These are phyloP conservation scores for Ciconia maguari DNA, from an alignment of 2,113 vertebrate species.

Conservation along the genomic window DNA sequence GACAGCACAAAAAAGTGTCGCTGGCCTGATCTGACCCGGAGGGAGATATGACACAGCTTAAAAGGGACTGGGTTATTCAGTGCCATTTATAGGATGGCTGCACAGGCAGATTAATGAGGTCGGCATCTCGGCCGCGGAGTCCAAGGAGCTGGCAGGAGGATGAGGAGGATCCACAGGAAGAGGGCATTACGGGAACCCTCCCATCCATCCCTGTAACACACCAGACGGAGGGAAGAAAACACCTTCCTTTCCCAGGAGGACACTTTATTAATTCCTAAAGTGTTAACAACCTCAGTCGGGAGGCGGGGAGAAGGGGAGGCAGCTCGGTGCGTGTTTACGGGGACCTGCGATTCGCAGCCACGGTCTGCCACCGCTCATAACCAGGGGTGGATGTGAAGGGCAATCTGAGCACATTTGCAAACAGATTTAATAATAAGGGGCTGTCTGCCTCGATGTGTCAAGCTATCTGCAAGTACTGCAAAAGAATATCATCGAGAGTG, in stretches of 20 bases:
- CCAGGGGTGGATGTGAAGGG: conserved; percentile 41
- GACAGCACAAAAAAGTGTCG: fast-evolving
- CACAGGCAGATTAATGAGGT: neutral
- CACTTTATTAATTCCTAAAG: neutral
- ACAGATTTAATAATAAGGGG: conserved; percentile 71
- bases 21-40: conserved; percentile 13
- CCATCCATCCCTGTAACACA: neutral
- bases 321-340: neutral
- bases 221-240: neutral
- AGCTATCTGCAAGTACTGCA: conserved; percentile 27
- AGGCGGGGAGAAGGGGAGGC: neutral
- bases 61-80: neutral
- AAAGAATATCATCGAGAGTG: conserved; percentile 36
- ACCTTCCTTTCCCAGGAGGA: neutral
- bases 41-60: neutral
- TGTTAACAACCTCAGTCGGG: neutral
- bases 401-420: conserved; percentile 64
- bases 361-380: conserved; percentile 33
- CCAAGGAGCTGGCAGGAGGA: neutral
- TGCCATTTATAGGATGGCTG: neutral
- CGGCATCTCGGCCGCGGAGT: fast-evolving
- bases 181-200: neutral
- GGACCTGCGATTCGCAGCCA: conserved; percentile 10
- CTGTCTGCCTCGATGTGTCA: conserved; percentile 64
- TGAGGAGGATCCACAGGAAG: neutral